Evolutionary conservation across 2,113 vertebrate genomes (phyloP).

Genomic region (Cynocephalus volans): DNA sequence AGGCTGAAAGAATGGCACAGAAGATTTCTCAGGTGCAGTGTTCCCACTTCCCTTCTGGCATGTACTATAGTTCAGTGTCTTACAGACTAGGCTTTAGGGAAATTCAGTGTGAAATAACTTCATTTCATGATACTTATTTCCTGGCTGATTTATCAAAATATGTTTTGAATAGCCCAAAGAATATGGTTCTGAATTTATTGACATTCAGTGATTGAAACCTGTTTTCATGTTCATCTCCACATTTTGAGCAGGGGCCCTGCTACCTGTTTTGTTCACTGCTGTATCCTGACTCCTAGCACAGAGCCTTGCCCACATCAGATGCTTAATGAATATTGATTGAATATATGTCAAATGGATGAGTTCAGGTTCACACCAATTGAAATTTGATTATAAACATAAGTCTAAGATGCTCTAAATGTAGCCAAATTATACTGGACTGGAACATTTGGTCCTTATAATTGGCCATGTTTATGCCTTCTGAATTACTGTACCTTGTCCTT

Average conservation of each 20-base stretch:
- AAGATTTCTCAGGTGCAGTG: conserved; percentile 73
- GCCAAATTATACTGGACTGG: not conserved
- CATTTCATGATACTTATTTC: conserved; percentile 67
- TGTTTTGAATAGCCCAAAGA: conserved; percentile 43
- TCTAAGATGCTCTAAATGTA: not conserved
- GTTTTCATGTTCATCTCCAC: conserved; percentile 3
- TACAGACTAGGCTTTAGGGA: conserved; percentile 59
- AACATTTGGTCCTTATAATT: not conserved
- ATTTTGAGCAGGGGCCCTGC: not conserved
- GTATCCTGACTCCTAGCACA: not conserved
- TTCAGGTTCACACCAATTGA: not conserved
- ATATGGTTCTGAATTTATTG: conserved; percentile 30
- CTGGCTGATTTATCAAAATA: conserved; percentile 64
- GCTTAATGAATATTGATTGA: conserved; percentile 18
- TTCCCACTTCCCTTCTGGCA: conserved; percentile 52
- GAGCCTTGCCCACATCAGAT: not conserved
- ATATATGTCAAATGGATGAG: not conserved
- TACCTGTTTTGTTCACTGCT: not conserved
- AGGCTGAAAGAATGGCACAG: conserved; percentile 58
- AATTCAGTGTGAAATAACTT: conserved; percentile 60
- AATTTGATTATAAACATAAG: conserved; percentile 32
- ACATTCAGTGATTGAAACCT: conserved; percentile 16
- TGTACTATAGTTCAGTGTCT: conserved; percentile 48
- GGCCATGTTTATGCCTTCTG: not conserved
- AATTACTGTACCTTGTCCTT: not conserved